These are phyloP conservation scores for Andrena cerasifolii DNA, from an alignment of 1,140 invertebrate species.

Conservation along the genomic window DNA sequence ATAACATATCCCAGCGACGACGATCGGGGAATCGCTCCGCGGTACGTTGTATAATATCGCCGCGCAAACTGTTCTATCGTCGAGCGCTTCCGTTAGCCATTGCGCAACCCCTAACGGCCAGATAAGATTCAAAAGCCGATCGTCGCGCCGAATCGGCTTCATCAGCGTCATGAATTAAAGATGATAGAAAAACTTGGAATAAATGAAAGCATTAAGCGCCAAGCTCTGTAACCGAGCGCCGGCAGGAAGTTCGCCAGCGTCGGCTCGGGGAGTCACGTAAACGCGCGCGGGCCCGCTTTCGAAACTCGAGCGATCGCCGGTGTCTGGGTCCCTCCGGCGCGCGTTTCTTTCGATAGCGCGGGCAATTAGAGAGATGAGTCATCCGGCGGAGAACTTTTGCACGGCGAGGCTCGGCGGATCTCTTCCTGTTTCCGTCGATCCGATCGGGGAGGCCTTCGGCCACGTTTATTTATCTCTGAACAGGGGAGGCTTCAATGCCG, in stretches of 20 bases:
- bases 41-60: conserved; percentile 1
- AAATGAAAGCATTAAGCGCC: not conserved
- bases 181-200: conserved; percentile 16
- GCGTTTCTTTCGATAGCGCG: too few species aligned
- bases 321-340: too few species aligned
- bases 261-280: not conserved
- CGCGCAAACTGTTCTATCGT: not conserved
- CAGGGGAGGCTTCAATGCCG: conserved; percentile 22
- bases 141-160: not conserved
- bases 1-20: conserved; percentile 12
- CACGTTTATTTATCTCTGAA: conserved; percentile 39
- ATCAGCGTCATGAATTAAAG: conserved; percentile 3
- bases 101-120: not conserved
- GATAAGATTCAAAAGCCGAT: conserved; percentile 15
- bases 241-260: conserved; percentile 28
- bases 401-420: not conserved
- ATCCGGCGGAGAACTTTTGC: not conserved
- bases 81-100: not conserved
- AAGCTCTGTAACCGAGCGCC: not conserved
- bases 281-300: conserved; percentile 27
- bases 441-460: too few species aligned
- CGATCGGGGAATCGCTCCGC: conserved; percentile 11
- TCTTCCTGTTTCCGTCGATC: conserved; percentile 28
- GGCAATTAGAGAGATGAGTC: too few species aligned
- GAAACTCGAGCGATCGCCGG: too few species aligned